Evolutionary conservation across 2,888 invertebrate species (phyloP).

Genomic region (Amphipyra berbera): DNA sequence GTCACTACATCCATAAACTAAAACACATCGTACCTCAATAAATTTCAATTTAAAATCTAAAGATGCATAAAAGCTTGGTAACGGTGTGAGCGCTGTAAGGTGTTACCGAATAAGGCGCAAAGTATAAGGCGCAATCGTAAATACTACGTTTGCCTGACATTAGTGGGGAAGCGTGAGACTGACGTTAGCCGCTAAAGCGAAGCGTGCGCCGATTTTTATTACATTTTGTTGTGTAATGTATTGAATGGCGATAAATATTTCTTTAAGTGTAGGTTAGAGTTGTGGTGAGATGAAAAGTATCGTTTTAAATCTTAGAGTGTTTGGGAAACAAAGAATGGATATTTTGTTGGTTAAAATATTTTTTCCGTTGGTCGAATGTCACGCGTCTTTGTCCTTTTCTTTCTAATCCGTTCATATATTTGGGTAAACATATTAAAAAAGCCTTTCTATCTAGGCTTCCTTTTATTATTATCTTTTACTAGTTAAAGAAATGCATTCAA

Average conservation of each 20-base stretch:
- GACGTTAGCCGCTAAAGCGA: slow-evolving; percentile 47
- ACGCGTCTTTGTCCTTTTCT: no score
- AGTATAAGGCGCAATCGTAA: slow-evolving; percentile 43
- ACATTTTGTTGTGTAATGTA: slow-evolving; percentile 30
- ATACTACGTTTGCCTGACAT: slow-evolving; percentile 43
- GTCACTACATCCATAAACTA: slow-evolving; percentile 10
- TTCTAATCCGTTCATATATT: no score
- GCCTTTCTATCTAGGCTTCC: no score
- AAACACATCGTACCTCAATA: slow-evolving; percentile 26
- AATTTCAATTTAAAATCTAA: slow-evolving; percentile 54
- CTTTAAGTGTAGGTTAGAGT: slow-evolving; percentile 6
- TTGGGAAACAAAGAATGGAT: no score
- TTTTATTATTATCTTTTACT: no score
- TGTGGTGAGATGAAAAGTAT: not conserved
- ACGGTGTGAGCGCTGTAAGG: slow-evolving; percentile 23
- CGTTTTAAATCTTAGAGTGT: not conserved
- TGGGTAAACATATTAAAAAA: no score
- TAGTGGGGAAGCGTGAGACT: slow-evolving; percentile 52
- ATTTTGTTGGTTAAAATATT: no score
- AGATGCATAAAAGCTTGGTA: slow-evolving; percentile 47
- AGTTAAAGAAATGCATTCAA: no score
- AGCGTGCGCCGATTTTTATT: slow-evolving; percentile 48
- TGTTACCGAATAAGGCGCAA: slow-evolving; percentile 49
- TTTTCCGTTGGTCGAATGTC: no score
- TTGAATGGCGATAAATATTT: slow-evolving; percentile 39